phyloP scores from a whole-genome alignment of 2,797 vertebrate species.

The Lycodopsis pacificus region DNA sequence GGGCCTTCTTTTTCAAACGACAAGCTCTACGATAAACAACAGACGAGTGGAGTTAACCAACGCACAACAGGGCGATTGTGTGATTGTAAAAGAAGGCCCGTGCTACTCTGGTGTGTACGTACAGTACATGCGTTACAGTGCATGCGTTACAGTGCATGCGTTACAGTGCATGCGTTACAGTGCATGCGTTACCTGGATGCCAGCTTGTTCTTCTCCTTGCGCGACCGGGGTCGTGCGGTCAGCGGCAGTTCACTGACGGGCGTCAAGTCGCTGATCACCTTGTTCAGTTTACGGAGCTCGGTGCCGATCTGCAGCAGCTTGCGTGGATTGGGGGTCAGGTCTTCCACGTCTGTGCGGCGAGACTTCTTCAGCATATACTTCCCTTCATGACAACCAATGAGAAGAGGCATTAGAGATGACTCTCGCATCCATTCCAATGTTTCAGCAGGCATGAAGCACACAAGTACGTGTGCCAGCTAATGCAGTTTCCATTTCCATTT shows the following conservation, averaged over 20 bases:
- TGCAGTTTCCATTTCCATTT: too few species aligned
- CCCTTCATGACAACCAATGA: conserved; percentile 75
- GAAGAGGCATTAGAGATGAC: conserved; percentile 8
- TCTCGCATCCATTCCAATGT: background rate
- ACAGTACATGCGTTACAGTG: background rate
- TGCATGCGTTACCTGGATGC: conserved; percentile 90
- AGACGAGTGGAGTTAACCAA: conserved; percentile 16
- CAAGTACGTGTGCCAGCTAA: background rate
- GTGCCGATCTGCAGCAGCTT: conserved; percentile 98
- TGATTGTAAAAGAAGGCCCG: background rate
- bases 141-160: conserved; percentile 74
- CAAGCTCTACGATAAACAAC: conserved; percentile 89
- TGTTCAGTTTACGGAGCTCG: conserved; percentile 96
- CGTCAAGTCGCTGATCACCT: conserved; percentile 98
- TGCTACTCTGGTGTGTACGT: background rate
- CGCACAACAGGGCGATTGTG: background rate
- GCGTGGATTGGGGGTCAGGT: conserved; percentile 97
- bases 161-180: conserved; percentile 86
- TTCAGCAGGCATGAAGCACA: background rate
- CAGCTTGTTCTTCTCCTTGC: conserved; percentile 99
- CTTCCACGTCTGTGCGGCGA: conserved; percentile 96
- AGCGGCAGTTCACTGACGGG: conserved; percentile 97
- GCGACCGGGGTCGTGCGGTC: conserved; percentile 94
- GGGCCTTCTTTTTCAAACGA: conserved; percentile 99
- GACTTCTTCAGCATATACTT: conserved; percentile 98